Percentiles rank a stretch among this genome's conserved stretches.
Conservation (phyloP, 2,888 invertebrate genomes). For the Eubasilissa splendida region DNA sequence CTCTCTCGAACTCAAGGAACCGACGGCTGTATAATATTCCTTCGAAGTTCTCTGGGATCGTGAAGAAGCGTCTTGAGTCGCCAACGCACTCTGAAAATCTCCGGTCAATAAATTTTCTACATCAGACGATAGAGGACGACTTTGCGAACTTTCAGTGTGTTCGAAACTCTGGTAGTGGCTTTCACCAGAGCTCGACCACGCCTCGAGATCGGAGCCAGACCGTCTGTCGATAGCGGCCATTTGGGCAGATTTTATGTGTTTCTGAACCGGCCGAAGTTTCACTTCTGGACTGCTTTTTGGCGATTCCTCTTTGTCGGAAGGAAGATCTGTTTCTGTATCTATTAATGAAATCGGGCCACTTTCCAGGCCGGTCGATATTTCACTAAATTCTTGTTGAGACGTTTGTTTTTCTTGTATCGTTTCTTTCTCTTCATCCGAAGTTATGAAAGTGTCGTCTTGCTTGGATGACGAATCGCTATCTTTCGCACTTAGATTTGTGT, state of each 20-base stretch:
- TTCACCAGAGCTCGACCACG: slow-evolving; percentile 90
- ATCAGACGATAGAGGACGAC: slow-evolving; percentile 90
- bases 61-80: slow-evolving; percentile 84
- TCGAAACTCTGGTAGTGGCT: slow-evolving; percentile 93
- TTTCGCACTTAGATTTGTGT: slow-evolving; percentile 63
- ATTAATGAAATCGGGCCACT: slow-evolving; percentile 72
- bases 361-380: slow-evolving; percentile 68
- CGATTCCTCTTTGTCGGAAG: slow-evolving; percentile 69
- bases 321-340: slow-evolving; percentile 70
- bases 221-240: slow-evolving; percentile 75
- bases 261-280: slow-evolving; percentile 66
- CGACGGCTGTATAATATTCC: slow-evolving; percentile 89
- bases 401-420: slow-evolving; percentile 65
- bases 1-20: slow-evolving; percentile 90
- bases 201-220: slow-evolving; percentile 85
- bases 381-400: slow-evolving; percentile 65
- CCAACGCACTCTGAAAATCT: slow-evolving; percentile 89
- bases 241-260: slow-evolving; percentile 70
- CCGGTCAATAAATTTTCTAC: slow-evolving; percentile 85
- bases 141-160: slow-evolving; percentile 79
- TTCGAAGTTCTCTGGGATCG: slow-evolving; percentile 83
- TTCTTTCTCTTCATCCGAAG: slow-evolving; percentile 74
- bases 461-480: slow-evolving; percentile 64
- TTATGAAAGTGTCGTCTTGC: slow-evolving; percentile 65
- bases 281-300: slow-evolving; percentile 69